These are phyloP conservation scores for Zaprionus nigranus DNA, from an alignment of 1,140 invertebrate genomes.

Conservation along the genomic window DNA sequence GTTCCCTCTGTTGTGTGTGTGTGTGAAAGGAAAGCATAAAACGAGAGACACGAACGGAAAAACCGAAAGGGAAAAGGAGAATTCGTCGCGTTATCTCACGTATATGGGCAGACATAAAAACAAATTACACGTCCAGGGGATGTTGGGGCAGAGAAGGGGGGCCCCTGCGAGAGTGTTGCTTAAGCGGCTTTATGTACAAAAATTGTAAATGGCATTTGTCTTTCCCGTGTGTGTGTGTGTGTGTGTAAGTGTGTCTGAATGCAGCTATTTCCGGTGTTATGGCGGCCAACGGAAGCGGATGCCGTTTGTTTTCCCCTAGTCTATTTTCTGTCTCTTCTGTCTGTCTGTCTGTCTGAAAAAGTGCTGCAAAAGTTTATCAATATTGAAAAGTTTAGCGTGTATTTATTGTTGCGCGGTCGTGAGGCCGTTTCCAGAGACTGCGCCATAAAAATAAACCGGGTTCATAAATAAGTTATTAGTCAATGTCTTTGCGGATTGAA, in stretches of 20 bases:
- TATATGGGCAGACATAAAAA: constrained; percentile 80
- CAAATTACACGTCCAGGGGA: constrained; percentile 69
- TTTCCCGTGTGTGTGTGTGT: constrained; percentile 24
- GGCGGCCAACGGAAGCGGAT: constrained; percentile 63
- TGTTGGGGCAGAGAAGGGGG: not conserved
- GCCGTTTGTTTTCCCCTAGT: constrained; percentile 28
- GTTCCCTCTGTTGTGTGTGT: constrained; percentile 32
- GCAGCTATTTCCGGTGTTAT: constrained; percentile 75
- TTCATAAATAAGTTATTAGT: constrained; percentile 80
- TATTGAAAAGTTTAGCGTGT: constrained; percentile 74
- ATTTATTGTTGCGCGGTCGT: constrained; percentile 53
- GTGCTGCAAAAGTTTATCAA: constrained; percentile 76
- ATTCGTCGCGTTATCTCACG: constrained; percentile 76
- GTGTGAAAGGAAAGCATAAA: constrained; percentile 25
- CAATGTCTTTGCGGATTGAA: constrained; percentile 47
- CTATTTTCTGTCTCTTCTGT: constrained; percentile 38
- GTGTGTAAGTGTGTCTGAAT: constrained; percentile 41
- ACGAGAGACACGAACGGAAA: constrained; percentile 8
- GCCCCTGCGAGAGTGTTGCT: constrained; percentile 49
- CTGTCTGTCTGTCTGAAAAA: constrained; percentile 33
- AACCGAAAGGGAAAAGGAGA: constrained; percentile 34
- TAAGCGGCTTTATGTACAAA: constrained; percentile 78
- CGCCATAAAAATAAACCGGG: constrained; percentile 71
- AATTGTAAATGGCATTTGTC: constrained; percentile 78
- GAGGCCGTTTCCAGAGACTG: constrained; percentile 12